Evolutionary conservation across 2,888 invertebrate genomes (phyloP), one percentile per base, ranked within the genome.

Genomic region (Prosapia bicincta): DNA sequence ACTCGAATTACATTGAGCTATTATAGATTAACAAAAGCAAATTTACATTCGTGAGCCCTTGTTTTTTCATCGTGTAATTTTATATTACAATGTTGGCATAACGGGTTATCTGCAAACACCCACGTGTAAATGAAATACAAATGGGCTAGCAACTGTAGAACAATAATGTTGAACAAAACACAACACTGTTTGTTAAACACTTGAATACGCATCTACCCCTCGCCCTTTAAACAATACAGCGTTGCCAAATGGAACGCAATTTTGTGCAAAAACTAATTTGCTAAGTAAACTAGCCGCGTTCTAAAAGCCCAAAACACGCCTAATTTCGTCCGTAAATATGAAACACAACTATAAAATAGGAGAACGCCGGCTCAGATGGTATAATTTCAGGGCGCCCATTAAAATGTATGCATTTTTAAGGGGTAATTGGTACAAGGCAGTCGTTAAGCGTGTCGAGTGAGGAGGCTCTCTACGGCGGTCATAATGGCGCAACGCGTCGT

Each of bases 401-500:
- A 67, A 66, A 71, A 71, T 30, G 71, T 26, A 30, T 71, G 71
- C 32, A 71, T 71, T 74, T 74, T 69, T 26, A 30, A 69, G 26
- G 23, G 69, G 65, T 66, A 74, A 69, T 69, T 69, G 74, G 68
- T 68, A 54, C 20, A 54, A 54, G 54, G 54, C 7, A 54, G 54
- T 54, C 54, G 7, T 54, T 54, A 54, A 54, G 54, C n/a, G 54
- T 54, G 54, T 20, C 20, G 54, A 54, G 54, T 54, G 54, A 54
- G 20, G 54, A 20, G 54, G 10, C 54, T 54, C 7, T 54, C 54
- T 54, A 9, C 54, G 54, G 20, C n/a, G 54, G 54, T 20, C 54
- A 54, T 54, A 54, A 54, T 54, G 54, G 54, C 54, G 13, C 13
- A 38, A 9, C 54, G 54, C 13, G 13, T 5, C 54, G n/a, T 20